Evolutionary conservation across 2,888 invertebrate genomes (phyloP).

Genomic region (Poecilobothrus nobilitatus): DNA sequence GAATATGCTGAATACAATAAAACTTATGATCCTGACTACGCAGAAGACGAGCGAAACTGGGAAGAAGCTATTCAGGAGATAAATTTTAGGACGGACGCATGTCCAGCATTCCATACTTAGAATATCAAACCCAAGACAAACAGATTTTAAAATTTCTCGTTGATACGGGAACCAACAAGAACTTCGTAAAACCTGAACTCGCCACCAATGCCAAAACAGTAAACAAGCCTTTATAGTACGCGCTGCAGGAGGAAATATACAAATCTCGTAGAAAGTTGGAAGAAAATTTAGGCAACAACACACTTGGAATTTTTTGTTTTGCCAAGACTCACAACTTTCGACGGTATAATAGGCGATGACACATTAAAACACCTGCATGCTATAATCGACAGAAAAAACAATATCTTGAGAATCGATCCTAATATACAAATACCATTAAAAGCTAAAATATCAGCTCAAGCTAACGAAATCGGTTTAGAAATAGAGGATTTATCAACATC

Average conservation of each 20-base stretch:
- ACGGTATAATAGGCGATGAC: too few species aligned
- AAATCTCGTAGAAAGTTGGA: slow-evolving; percentile 9
- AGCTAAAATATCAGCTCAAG: slow-evolving; percentile 15
- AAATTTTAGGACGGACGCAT: slow-evolving; percentile 10
- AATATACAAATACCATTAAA: slow-evolving; percentile 15
- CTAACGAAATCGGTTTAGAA: slow-evolving; percentile 12
- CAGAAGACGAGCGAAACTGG: background rate
- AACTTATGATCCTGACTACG: too few species aligned
- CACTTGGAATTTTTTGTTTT: slow-evolving; percentile 15
- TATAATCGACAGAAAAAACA: slow-evolving; percentile 14
- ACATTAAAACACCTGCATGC: too few species aligned
- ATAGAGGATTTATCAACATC: background rate
- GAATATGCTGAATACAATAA: too few species aligned
- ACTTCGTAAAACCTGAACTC: too few species aligned
- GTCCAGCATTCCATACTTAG: slow-evolving; percentile 11
- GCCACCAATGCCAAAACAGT: too few species aligned
- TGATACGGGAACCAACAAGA: too few species aligned
- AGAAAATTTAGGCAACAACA: slow-evolving; percentile 13
- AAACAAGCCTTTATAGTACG: too few species aligned
- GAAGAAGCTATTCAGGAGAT: background rate
- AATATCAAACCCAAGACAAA: background rate
- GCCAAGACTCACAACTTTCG: too few species aligned
- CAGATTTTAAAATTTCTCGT: too few species aligned
- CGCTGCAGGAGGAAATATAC: too few species aligned
- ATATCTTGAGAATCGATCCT: slow-evolving; percentile 8